These are phyloP conservation scores for Zoanthus solanderi DNA, from an alignment of 92 coral and sea anemone species.

Conservation along the genomic window DNA sequence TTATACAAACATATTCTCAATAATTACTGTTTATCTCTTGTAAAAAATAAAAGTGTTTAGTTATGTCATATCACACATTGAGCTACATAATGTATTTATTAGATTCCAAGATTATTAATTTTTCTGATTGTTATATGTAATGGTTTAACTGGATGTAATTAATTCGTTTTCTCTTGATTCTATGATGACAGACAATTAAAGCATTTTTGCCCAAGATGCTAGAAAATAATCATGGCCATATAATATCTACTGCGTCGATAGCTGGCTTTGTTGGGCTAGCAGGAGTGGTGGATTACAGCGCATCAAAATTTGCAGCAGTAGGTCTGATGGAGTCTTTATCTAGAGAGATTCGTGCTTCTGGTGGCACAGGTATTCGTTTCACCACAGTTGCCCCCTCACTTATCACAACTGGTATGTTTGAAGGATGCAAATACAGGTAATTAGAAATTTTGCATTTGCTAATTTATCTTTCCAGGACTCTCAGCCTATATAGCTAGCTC, in stretches of 20 bases:
- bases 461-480: not conserved
- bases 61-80: too few relatives aligned
- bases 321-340: slow-evolving; percentile 92
- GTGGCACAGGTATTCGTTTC: slow-evolving; percentile 72
- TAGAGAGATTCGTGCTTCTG: slow-evolving; percentile 70
- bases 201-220: slow-evolving; percentile 87
- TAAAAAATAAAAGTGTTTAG: too few relatives aligned
- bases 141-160: not conserved
- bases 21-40: too few relatives aligned
- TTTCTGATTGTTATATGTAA: not conserved
- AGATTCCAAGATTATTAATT: not conserved
- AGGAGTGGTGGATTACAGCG: slow-evolving; percentile 89
- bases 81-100: too few relatives aligned
- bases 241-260: slow-evolving; percentile 83
- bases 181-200: slow-evolving; percentile 74
- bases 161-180: not conserved
- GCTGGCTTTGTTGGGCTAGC: slow-evolving; percentile 78
- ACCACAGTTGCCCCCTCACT: slow-evolving; percentile 93
- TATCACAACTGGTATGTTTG: slow-evolving; percentile 93
- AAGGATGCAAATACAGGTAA: slow-evolving; percentile 82
- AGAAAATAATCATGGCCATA: slow-evolving; percentile 86
- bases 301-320: slow-evolving; percentile 92
- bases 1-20: too few relatives aligned
- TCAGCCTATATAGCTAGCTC: too few relatives aligned
- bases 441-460: not conserved